A percentile compares a stretch with the other conserved stretches of the same genome.
These are phyloP conservation scores for Salarias fasciatus DNA, from an alignment of 2,797 vertebrate genomes.

Conservation along the genomic window DNA sequence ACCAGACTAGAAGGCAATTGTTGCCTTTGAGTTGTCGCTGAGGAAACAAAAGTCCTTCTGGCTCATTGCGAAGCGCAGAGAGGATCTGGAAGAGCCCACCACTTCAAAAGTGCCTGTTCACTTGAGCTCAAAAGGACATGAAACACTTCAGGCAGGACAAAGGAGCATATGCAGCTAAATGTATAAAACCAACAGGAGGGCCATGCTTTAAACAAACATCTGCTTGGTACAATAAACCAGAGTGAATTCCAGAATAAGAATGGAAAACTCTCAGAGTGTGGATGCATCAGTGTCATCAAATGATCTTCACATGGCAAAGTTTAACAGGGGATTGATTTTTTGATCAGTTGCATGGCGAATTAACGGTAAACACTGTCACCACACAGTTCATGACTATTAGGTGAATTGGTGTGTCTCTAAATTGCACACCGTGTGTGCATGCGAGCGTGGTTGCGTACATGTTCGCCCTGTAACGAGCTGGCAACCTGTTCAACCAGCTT, in stretches of 20 bases:
- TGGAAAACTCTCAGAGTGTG: not conserved
- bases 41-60: constrained; percentile 60
- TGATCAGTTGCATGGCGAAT: no score
- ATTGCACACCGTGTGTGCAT: no score
- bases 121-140: constrained; percentile 55
- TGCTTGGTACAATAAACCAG: constrained; percentile 45
- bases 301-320: not conserved
- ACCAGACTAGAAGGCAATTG: constrained; percentile 52
- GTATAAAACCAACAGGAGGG: constrained; percentile 60
- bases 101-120: constrained; percentile 58
- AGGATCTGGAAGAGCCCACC: constrained; percentile 38
- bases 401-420: no score
- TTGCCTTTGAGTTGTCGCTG: constrained; percentile 53
- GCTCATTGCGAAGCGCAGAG: constrained; percentile 41
- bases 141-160: constrained; percentile 62
- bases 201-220: constrained; percentile 48
- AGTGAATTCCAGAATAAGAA: constrained; percentile 36
- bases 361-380: no score
- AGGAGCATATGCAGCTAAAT: constrained; percentile 51
- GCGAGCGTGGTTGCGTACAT: no score
- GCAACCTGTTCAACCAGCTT: no score
- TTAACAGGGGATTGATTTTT: not conserved
- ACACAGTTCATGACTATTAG: no score
- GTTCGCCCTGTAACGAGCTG: no score
- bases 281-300: constrained; percentile 21